Percentiles rank a stretch among this genome's conserved stretches.
phyloP scores from a whole-genome alignment of 2,797 vertebrate genomes.

The Sebastes matsubarae region DNA sequence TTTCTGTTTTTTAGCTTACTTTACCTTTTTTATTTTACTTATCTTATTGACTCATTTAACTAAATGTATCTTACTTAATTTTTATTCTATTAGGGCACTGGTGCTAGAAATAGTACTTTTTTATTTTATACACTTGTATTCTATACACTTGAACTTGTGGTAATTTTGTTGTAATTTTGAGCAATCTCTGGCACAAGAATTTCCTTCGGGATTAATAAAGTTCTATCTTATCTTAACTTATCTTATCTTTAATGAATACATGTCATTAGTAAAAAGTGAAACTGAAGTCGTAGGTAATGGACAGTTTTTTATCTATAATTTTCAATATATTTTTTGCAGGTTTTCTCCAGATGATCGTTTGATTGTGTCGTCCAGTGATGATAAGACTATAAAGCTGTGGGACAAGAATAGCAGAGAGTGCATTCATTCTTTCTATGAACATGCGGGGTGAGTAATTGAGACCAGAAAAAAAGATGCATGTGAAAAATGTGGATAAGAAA shows the following conservation, averaged over 20 bases:
- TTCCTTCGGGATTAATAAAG: too few species aligned
- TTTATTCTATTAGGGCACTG: too few species aligned
- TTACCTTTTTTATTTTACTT: too few species aligned
- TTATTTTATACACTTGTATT: too few species aligned
- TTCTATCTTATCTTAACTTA: too few species aligned
- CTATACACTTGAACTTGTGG: too few species aligned
- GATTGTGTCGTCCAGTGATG: slow-evolving; percentile 94
- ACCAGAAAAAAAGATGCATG: neutral
- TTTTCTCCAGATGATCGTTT: slow-evolving; percentile 95
- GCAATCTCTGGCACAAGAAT: too few species aligned
- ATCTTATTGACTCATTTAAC: too few species aligned
- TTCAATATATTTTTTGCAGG: slow-evolving; percentile 68
- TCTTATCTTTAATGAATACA: neutral
- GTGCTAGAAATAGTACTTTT: too few species aligned
- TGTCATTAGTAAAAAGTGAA: neutral
- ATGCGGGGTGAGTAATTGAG: slow-evolving; percentile 85
- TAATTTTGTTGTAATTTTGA: too few species aligned
- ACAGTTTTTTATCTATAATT: neutral
- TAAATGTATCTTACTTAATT: too few species aligned
- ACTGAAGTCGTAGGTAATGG: neutral
- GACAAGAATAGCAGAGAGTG: slow-evolving; percentile 95
- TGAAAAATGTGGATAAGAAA: neutral
- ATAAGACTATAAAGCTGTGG: slow-evolving; percentile 96
- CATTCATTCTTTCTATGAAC: slow-evolving; percentile 94
- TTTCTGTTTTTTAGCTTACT: too few species aligned